Conservation (phyloP, 53 echinoderm and acorn worm genomes). For the Zoroaster sp. region DNA sequence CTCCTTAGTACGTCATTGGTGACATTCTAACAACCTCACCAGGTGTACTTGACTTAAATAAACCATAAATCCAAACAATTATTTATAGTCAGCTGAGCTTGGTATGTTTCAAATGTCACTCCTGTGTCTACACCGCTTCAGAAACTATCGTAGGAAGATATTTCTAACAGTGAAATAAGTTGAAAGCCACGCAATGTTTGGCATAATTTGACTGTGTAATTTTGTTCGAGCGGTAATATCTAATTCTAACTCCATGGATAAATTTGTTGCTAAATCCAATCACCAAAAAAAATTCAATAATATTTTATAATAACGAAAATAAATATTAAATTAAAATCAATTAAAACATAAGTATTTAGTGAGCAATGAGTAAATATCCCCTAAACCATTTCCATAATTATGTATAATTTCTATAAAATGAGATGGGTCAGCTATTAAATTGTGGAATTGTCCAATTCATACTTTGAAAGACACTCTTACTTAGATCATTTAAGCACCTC, state of each 20-base stretch:
- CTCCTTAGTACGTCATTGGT: background rate
- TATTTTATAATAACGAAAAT: background rate
- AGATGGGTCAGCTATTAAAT: background rate
- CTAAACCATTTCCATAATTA: no score
- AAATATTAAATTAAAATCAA: no score
- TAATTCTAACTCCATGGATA: no score
- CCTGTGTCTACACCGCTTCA: background rate
- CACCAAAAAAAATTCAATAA: background rate
- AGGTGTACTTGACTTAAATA: background rate
- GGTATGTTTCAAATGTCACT: slow-evolving; percentile 32
- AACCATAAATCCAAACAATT: background rate
- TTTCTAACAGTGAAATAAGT: background rate
- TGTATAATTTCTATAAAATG: no score
- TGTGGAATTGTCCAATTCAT: slow-evolving; percentile 8
- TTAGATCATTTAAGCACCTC: background rate
- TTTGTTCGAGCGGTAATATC: no score
- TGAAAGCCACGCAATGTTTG: background rate
- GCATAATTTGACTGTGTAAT: no score
- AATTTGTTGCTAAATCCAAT: no score
- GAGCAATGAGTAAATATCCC: no score
- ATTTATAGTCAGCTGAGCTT: background rate
- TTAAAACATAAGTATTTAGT: no score
- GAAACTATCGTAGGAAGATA: no score
- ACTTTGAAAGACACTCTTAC: slow-evolving; percentile 49
- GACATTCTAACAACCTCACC: background rate